phyloP scores from a whole-genome alignment of 1,140 invertebrate genomes.

The Brachionus sp. region DNA sequence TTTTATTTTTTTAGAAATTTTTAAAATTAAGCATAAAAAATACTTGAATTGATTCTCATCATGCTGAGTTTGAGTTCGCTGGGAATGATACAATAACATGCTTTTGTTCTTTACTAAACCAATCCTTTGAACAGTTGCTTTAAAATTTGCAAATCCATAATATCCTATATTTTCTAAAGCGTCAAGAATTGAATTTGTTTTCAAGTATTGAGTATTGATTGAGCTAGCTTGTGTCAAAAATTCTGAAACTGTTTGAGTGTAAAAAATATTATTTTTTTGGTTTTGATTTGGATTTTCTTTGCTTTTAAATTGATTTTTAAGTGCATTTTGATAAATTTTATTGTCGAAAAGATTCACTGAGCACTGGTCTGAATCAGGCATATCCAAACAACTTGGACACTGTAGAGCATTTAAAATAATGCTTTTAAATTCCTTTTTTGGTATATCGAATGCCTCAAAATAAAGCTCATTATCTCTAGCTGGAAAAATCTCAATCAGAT shows the following conservation, averaged over 20 bases:
- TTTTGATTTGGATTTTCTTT: background rate
- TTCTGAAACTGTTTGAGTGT: constrained; percentile 1
- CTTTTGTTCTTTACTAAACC: background rate
- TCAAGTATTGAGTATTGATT: constrained; percentile 7
- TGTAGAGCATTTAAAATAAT: background rate
- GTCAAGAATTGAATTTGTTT: constrained; percentile 36
- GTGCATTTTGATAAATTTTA: background rate
- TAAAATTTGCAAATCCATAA: constrained; percentile 20
- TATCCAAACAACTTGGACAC: background rate
- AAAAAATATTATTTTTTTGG: background rate
- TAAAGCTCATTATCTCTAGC: background rate
- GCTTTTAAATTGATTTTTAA: background rate
- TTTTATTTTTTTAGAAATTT: background rate
- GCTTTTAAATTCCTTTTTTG: background rate
- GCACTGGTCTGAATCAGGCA: background rate
- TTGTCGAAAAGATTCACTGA: background rate
- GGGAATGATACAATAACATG: background rate
- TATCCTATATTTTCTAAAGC: constrained; percentile 19
- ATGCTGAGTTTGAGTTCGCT: constrained; percentile 11
- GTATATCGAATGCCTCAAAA: background rate
- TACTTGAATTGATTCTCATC: background rate
- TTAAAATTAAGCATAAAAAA: background rate
- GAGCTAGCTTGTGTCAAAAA: background rate
- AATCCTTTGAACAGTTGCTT: constrained; percentile 34
- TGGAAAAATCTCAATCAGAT: background rate